Evolutionary conservation across 2,113 vertebrate genomes (phyloP).

Genomic region (Fulica atra): DNA sequence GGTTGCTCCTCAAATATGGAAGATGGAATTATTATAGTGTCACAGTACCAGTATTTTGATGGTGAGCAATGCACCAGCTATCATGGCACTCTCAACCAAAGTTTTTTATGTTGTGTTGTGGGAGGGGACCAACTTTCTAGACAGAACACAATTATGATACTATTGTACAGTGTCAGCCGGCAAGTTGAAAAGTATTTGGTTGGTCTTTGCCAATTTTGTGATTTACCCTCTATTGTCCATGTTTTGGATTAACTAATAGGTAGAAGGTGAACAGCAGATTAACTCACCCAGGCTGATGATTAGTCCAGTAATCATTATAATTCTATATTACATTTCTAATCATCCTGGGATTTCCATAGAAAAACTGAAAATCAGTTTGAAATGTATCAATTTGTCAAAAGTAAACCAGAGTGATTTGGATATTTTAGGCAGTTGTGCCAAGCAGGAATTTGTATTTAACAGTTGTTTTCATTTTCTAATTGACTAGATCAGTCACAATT

Average conservation of each 20-base stretch:
- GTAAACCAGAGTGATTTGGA: not conserved
- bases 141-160: not conserved
- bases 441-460: not conserved
- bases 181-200: not conserved
- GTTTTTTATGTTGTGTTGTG: not conserved
- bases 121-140: not conserved
- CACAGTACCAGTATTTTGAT: not conserved
- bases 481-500: not conserved
- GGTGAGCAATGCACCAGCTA: not conserved
- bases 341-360: not conserved
- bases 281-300: not conserved
- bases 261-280: not conserved
- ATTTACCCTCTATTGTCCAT: not conserved
- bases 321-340: not conserved
- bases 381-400: not conserved
- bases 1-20: not conserved
- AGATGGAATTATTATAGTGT: not conserved
- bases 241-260: not conserved
- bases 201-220: not conserved
- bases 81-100: not conserved
- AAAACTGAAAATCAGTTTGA: not conserved
- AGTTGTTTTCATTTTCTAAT: not conserved
- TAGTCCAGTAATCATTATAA: not conserved
- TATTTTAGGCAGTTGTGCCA: not conserved
- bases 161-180: not conserved